phyloP scores from a whole-genome alignment of 2,888 invertebrate species.

The Eurytoma californica region DNA sequence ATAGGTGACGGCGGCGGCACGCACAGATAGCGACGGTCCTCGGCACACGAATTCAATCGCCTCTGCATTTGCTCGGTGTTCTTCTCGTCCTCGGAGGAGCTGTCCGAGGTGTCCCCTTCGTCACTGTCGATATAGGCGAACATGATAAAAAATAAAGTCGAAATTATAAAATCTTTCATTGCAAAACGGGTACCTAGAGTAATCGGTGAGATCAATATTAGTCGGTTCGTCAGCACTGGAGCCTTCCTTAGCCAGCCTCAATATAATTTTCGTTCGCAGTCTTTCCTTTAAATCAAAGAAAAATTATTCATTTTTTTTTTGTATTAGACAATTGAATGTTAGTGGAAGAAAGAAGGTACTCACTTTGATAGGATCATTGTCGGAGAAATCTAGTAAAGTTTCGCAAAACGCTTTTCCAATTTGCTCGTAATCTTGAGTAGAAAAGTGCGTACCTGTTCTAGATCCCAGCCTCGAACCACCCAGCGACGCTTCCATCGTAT shows the following conservation, averaged over 20 bases:
- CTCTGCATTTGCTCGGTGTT: slow-evolving; percentile 59
- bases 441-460: slow-evolving; percentile 89
- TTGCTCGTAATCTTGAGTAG: slow-evolving; percentile 85
- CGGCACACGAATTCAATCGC: slow-evolving; percentile 52
- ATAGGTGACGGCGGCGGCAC: slow-evolving; percentile 86
- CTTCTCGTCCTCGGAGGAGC: slow-evolving; percentile 78
- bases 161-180: background rate
- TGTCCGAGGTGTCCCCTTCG: slow-evolving; percentile 86
- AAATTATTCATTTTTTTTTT: background rate
- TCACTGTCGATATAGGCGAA: slow-evolving; percentile 77
- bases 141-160: background rate
- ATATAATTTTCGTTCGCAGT: slow-evolving; percentile 87
- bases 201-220: slow-evolving; percentile 90
- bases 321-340: background rate
- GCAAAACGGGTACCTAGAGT: slow-evolving; percentile 82
- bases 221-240: slow-evolving; percentile 93
- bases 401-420: slow-evolving; percentile 94
- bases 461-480: slow-evolving; percentile 91
- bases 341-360: background rate
- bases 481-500: slow-evolving; percentile 96
- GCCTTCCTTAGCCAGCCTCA: slow-evolving; percentile 86
- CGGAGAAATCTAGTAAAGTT: slow-evolving; percentile 93
- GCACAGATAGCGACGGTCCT: slow-evolving; percentile 72
- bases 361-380: slow-evolving; percentile 88
- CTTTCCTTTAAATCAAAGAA: slow-evolving; percentile 78